Percentiles rank a stretch among this genome's conserved stretches.
These are phyloP conservation scores for Coremacera marginata DNA, from an alignment of 2,888 invertebrate species.

Conservation along the genomic window DNA sequence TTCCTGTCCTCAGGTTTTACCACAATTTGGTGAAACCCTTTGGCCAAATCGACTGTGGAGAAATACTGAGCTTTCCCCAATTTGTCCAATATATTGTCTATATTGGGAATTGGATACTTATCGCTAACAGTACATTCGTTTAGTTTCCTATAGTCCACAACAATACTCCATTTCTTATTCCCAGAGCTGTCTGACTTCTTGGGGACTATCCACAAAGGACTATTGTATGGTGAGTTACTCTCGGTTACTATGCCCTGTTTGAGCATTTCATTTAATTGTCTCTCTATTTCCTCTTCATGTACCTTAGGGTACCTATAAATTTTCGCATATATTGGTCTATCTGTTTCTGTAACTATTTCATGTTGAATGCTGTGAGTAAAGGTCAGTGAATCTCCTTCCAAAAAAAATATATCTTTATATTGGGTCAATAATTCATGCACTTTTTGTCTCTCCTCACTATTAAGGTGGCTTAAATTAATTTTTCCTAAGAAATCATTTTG, in stretches of 20 bases:
- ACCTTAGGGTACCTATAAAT: slow-evolving; percentile 5
- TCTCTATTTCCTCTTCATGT: no score
- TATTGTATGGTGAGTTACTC: no score
- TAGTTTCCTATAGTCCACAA: no score
- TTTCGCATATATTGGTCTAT: slow-evolving; percentile 13
- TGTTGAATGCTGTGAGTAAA: no score
- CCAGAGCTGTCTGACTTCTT: slow-evolving; percentile 24
- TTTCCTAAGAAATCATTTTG: not conserved
- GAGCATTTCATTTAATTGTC: no score
- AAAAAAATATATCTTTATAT: no score
- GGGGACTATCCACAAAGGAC: slow-evolving; percentile 29
- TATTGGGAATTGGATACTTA: slow-evolving; percentile 22
- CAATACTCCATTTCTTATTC: slow-evolving; percentile 17
- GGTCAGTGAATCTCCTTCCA: no score
- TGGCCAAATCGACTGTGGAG: slow-evolving; percentile 25
- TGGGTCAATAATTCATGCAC: no score
- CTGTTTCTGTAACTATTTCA: not conserved
- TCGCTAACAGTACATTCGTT: slow-evolving; percentile 10
- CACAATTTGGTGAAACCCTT: no score
- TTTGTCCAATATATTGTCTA: no score
- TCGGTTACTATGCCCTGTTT: no score
- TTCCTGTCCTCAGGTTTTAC: slow-evolving; percentile 5
- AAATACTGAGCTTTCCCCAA: slow-evolving; percentile 2
- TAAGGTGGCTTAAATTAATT: not conserved
- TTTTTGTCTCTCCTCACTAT: no score